Evolutionary conservation across 2,888 invertebrate species (phyloP).

Genomic region (Eurytoma adleriae): DNA sequence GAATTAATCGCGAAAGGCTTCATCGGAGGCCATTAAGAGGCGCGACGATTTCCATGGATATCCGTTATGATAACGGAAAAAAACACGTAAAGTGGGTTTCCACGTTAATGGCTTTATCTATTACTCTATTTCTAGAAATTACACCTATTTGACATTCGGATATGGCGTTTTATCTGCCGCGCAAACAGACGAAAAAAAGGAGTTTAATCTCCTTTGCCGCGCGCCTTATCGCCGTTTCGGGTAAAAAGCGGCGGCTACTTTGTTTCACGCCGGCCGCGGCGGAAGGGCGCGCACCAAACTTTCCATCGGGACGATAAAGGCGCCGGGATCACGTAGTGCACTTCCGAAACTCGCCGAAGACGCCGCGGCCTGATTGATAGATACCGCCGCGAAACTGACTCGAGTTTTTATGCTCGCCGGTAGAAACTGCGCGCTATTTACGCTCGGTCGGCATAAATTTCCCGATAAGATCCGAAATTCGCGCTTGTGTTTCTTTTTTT

Average conservation of each 20-base stretch:
- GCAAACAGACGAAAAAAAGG: slow-evolving; percentile 12
- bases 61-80: background rate
- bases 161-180: slow-evolving; percentile 37
- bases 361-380: slow-evolving; percentile 19
- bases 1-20: too few species aligned
- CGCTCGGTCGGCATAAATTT: slow-evolving; percentile 30
- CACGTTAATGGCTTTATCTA: slow-evolving; percentile 30
- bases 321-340: slow-evolving; percentile 25
- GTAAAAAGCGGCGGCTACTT: slow-evolving; percentile 5
- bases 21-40: too few species aligned
- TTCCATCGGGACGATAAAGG: slow-evolving; percentile 29
- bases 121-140: slow-evolving; percentile 49
- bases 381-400: slow-evolving; percentile 19
- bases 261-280: background rate
- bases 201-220: background rate
- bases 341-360: slow-evolving; percentile 20
- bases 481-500: slow-evolving; percentile 3
- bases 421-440: slow-evolving; percentile 14
- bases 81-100: background rate
- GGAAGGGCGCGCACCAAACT: slow-evolving; percentile 1
- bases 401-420: background rate
- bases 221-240: slow-evolving; percentile 27
- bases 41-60: too few species aligned
- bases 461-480: slow-evolving; percentile 45
- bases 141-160: slow-evolving; percentile 46